Base-by-base conservation (phyloP, 2,797 vertebrate species). In the Vultur gryphus region DNA sequence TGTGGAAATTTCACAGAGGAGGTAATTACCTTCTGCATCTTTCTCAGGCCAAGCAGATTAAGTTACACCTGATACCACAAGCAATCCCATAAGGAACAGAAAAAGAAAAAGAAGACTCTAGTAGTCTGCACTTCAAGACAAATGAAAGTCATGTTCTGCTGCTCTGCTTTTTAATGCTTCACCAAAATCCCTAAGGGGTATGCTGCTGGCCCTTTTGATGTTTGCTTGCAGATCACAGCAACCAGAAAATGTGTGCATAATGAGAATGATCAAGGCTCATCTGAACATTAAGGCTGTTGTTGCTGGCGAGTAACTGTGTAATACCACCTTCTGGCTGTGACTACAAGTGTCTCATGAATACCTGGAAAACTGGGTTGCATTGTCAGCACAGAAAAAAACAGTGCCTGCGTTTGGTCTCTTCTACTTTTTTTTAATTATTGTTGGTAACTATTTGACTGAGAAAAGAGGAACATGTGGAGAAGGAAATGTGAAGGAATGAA, bases 221-320 rank as follows among this genome's bases (percentile, higher is more conserved):
- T 82, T 89, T 97, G 67, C 61, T 96, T 95, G 84, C 24, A 89
- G 87, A 95, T 94, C 85, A 57, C 64, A 96, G 94, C 90, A 94
- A 87, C 93, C 77, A 91, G 83, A 96, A 97, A 95, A 94, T 84
- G 86, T 43, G 72, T 93, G 69, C 55, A 64, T 92, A 96, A 97
- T 89, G 82, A 92, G 91, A 93, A 94, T 48, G 87, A 96, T 94
- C 44, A 78, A 86, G 57, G 37, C 25, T 86, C 28, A 19, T 87
- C 84, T 92, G 90, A 96, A 93, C 88, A 77, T 82, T 92, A 83
- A 95, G 83, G 48, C 64, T 62, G 76, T 55, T 88, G 84, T 89
- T 96, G 93, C 79, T 69, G 88, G 83, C 17, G 8, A 58, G 61
- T 96, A 90, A 88, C 75, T 95, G 75, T 92, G 85, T 82, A 94